These are phyloP conservation scores for Pavo muticus DNA, from an alignment of 2,113 vertebrate species.

Conservation along the genomic window DNA sequence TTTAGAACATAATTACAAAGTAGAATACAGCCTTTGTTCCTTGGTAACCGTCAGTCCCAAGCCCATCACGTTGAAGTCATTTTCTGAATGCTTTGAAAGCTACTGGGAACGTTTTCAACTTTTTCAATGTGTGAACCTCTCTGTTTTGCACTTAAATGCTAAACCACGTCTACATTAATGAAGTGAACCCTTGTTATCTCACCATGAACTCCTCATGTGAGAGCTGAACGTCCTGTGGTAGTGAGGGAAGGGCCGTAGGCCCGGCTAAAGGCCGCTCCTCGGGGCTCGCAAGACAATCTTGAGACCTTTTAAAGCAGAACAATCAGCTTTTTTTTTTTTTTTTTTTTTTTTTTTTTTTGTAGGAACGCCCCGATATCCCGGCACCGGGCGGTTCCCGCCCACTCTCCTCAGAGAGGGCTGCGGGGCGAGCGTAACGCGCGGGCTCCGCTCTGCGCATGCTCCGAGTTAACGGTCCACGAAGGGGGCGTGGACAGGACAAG, in stretches of 20 bases:
- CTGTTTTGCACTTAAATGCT: neutral
- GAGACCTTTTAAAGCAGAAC: neutral
- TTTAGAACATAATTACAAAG: too few species aligned
- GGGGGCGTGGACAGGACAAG: rapidly evolving
- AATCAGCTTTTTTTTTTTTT: rapidly evolving
- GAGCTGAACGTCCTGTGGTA: neutral
- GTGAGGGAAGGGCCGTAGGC: rapidly evolving
- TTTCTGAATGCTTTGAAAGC: neutral
- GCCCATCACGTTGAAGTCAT: neutral
- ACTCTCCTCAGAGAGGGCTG: neutral
- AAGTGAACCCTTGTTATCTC: neutral
- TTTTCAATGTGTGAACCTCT: rapidly evolving
- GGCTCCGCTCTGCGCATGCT: neutral
- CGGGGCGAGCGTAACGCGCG: neutral
- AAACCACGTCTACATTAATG: neutral
- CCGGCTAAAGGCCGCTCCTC: neutral
- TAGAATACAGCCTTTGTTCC: too few species aligned
- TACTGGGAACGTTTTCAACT: rapidly evolving
- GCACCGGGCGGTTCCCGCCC: rapidly evolving
- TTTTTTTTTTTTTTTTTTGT: too few species aligned
- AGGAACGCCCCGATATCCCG: rapidly evolving
- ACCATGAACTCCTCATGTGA: rapidly evolving
- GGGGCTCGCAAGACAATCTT: rapidly evolving
- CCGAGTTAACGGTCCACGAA: neutral
- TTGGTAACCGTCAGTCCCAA: neutral